A percentile compares a stretch with the other conserved stretches of the same genome.
phyloP scores from a whole-genome alignment of 64 coral and sea anemone species.

The Montipora sp. region DNA sequence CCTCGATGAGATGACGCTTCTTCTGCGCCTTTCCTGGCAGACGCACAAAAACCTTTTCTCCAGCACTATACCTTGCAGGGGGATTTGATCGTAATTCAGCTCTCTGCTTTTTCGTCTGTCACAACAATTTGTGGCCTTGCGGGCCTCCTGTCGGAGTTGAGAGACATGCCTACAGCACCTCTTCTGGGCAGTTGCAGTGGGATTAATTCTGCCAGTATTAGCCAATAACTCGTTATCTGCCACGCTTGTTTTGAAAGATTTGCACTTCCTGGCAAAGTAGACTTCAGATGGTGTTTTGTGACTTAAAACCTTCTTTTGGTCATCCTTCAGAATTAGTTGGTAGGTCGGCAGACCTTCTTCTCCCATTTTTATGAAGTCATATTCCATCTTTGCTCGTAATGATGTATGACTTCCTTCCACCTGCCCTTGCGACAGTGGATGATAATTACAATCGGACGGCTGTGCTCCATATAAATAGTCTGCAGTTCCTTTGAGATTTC shows the following conservation, averaged over 20 bases:
- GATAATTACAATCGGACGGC: neutral
- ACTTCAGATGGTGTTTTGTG: conserved; percentile 26
- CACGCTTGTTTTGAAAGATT: neutral
- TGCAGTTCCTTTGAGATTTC: neutral
- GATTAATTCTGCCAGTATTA: neutral
- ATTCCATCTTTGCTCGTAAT: conserved; percentile 19
- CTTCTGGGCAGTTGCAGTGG: neutral
- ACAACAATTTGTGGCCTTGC: neutral
- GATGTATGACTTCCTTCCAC: neutral
- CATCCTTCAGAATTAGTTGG: conserved; percentile 47
- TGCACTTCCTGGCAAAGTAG: neutral
- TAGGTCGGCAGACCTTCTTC: conserved; percentile 27
- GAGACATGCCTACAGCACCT: neutral
- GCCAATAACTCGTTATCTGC: neutral
- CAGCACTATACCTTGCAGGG: neutral
- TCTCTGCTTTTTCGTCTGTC: conserved; percentile 2
- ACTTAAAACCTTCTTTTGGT: conserved; percentile 43
- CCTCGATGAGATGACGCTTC: neutral
- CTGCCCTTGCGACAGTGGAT: conserved; percentile 9
- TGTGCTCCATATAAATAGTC: neutral
- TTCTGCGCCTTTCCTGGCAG: neutral
- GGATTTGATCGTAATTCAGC: neutral
- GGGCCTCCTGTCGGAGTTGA: neutral
- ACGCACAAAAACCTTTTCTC: neutral
- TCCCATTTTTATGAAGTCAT: conserved; percentile 49